Evolutionary conservation across 2,888 invertebrate genomes (phyloP).

Genomic region (Elaeidobius kamerunicus): DNA sequence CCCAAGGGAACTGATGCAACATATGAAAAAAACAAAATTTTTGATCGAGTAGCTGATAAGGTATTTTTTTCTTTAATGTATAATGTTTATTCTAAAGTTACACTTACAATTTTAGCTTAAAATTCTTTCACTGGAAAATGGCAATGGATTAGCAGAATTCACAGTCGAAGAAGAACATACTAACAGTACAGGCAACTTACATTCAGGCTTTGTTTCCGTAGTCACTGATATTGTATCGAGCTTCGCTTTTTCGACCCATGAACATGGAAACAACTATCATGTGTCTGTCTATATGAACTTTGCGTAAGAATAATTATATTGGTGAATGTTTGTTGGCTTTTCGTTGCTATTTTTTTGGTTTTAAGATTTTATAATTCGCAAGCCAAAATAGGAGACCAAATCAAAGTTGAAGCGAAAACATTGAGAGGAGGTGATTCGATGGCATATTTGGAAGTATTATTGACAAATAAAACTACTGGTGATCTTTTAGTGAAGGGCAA

Average conservation of each 20-base stretch:
- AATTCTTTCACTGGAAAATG: conserved; percentile 60
- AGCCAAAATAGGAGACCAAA: conserved; percentile 73
- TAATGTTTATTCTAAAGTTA: not conserved
- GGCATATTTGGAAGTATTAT: conserved; percentile 78
- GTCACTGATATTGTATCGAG: conserved; percentile 57
- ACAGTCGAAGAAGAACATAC: conserved; percentile 69
- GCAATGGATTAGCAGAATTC: conserved; percentile 61
- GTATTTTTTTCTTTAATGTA: conserved; percentile 2
- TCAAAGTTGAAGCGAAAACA: conserved; percentile 77
- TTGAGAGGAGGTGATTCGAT: conserved; percentile 72
- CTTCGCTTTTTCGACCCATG: conserved; percentile 19
- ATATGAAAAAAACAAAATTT: conserved; percentile 20
- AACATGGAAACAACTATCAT: conserved; percentile 18
- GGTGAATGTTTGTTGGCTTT: not conserved
- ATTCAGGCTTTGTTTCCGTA: conserved; percentile 83
- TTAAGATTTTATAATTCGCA: conserved; percentile 69
- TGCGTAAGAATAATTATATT: conserved; percentile 2
- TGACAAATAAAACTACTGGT: conserved; percentile 72
- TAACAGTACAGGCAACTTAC: conserved; percentile 71
- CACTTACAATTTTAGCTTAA: conserved; percentile 20
- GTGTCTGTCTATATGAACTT: conserved; percentile 20
- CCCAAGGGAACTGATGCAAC: conserved; percentile 19
- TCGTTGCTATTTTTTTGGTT: conserved; percentile 33
- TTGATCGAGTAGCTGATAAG: conserved; percentile 18
- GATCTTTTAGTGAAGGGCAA: conserved; percentile 71